Percentiles rank a stretch among this genome's conserved stretches.
phyloP scores from a whole-genome alignment of 2,113 vertebrate genomes.

The Cephalopholis sonnerati region DNA sequence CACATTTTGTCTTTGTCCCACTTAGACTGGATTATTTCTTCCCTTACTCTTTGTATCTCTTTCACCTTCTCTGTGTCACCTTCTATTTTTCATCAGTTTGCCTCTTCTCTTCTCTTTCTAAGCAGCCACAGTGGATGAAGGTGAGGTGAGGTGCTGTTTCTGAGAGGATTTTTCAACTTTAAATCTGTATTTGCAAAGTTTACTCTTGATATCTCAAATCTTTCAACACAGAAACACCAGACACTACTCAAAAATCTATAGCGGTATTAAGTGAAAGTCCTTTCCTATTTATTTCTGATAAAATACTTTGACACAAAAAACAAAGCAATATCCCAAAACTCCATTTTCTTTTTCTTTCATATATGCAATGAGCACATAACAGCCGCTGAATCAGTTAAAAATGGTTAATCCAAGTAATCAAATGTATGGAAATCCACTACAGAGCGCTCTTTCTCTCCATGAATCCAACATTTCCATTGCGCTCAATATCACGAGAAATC shows the following conservation, averaged over 20 bases:
- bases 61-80: conserved; percentile 20
- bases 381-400: background rate
- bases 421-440: background rate
- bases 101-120: background rate
- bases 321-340: background rate
- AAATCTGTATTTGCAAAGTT: background rate
- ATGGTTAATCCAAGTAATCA: background rate
- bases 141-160: background rate
- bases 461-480: background rate
- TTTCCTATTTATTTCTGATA: too few species aligned
- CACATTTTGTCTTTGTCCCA: conserved; percentile 39
- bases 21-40: conserved; percentile 35
- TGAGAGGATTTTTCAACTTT: background rate
- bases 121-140: background rate
- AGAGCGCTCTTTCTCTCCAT: background rate
- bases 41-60: conserved; percentile 23
- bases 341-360: background rate
- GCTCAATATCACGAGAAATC: conserved; percentile 4
- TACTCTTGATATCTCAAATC: too few species aligned
- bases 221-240: too few species aligned
- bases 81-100: conserved; percentile 6
- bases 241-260: background rate
- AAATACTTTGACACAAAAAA: too few species aligned
- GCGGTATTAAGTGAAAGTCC: too few species aligned
- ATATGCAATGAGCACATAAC: background rate